Base-by-base conservation (phyloP, 2,113 vertebrate genomes). In the Hyperoodon ampullatus region DNA sequence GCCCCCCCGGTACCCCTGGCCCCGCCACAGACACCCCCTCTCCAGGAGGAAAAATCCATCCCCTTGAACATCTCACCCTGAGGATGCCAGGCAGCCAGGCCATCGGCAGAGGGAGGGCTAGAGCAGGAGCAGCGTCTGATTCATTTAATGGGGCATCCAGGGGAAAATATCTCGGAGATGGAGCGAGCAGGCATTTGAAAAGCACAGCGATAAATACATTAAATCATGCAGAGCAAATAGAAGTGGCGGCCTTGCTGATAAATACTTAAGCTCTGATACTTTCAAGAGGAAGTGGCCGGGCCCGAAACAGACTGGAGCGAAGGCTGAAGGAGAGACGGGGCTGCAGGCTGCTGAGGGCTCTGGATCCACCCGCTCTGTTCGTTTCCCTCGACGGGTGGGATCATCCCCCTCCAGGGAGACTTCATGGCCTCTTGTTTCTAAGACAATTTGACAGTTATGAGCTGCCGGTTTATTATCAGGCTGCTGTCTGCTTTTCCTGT, bases 391-490 rank as follows among this genome's bases (percentile, higher is more conserved):
- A 97, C 5, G 23, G n/a, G 90, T 68, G 92, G 61, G 96, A 24
- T 78, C 95, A 87, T 78, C 94, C 72, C 77, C 81, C 26, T n/a
- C 94, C 53, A 53, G 87, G 86, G 95, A 78, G 9, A 92, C 6
- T 9, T 55, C 84, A 47, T 2, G 88, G 35, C 90, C 95, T 93
- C 47, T 92, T 95, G 96, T 93, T 93, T 94, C 84, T 88, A 53
- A 95, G 96, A 92, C 28, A 94, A 84, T 93, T 93, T 85, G 97
- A 88, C 93, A 94, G 71, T 75, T 93, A 39, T 61, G 66, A 84
- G 96, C n/a, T 94, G 63, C 11, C 10, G 58, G 75, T 90, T 95
- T 91, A 85, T 74, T 96, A 96, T 83, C 95, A 88, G 91, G 81
- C 82, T 95, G 96, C 86, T 88, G 42, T 26, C 6, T 53, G 10